phyloP scores from a whole-genome alignment of 30 jellyfish, hydroid and myxozoan genomes.

The Aurelia sp. region DNA sequence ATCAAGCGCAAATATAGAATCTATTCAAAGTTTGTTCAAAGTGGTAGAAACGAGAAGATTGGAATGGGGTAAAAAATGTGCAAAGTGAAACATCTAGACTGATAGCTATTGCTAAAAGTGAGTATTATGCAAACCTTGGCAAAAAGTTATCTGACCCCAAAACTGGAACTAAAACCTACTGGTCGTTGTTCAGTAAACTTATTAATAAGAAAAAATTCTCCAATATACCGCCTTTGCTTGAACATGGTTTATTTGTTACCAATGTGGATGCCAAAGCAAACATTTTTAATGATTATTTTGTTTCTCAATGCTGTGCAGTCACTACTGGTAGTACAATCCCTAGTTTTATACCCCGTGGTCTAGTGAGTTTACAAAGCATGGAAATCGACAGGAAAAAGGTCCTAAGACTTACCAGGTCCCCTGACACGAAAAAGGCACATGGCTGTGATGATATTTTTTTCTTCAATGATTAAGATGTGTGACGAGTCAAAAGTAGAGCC shows the following conservation, averaged over 20 bases:
- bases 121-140: too few species aligned
- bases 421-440: slow-evolving; percentile 22
- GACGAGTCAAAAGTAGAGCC: background rate
- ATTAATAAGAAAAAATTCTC: too few species aligned
- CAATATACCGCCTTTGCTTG: background rate
- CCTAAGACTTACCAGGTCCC: background rate
- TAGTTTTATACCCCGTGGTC: slow-evolving; percentile 8
- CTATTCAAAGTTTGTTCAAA: background rate
- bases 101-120: too few species aligned
- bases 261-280: too few species aligned
- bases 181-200: too few species aligned
- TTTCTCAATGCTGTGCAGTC: too few species aligned
- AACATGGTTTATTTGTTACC: slow-evolving; percentile 5
- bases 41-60: background rate
- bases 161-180: too few species aligned
- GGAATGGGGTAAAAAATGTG: slow-evolving; percentile 8
- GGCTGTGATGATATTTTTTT: background rate
- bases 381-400: slow-evolving; percentile 29
- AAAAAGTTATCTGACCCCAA: too few species aligned
- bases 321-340: too few species aligned
- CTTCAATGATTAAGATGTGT: too few species aligned
- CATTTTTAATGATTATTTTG: too few species aligned
- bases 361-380: slow-evolving; percentile 14
- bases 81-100: too few species aligned
- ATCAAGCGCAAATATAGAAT: background rate